Base-by-base conservation (phyloP, 2,797 vertebrate genomes). In the Esox lucius region DNA sequence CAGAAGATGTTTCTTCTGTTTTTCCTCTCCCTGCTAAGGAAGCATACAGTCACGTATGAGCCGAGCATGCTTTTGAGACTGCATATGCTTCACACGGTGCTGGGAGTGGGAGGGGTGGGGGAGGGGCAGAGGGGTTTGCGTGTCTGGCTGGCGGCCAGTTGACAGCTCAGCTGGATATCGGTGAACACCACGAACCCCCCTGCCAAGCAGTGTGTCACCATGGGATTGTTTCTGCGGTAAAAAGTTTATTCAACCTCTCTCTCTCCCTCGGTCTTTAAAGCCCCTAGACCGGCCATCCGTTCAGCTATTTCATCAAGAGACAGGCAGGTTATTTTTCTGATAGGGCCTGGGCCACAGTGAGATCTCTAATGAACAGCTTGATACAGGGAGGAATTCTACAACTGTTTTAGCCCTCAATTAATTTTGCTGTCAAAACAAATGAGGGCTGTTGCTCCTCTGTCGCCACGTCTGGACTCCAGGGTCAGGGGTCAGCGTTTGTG, bases 231-330 rank as follows among this genome's bases (percentile, higher is more conserved):
- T 96, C 95, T 90, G 90, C 93, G 94, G 94, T 93, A 96, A 91
- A 96, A 96, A 96, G 95, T 96, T 97, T 96, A 97, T 96, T 97
- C 96, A 97, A 96, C 95, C 95, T 94, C 93, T 95, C 93, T 93
- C 92, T 94, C 91, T 83, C 75, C 92, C 35, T 39, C 35, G 13
- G 65, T 67, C 46, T 59, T 35, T 68, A 79, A 94, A 95, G 92
- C 90, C 93, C 93, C 87, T 86, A 92, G 92, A 94, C 91, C 87
- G 84, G 88, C 92, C 91, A 94, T 87, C 93, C 90, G 90, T 93
- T 95, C 94, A 94, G 84, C 92, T 90, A 92, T 95, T 95, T 96
- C 92, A 95, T 96, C 95, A 95, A 78, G 90, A 80, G 91, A 87
- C 84, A 84, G 90, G 90, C 90, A 91, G 91, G 92, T 96, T 93